These are phyloP conservation scores for Cantharis rustica DNA, from an alignment of 2,888 invertebrate species.

Conservation along the genomic window DNA sequence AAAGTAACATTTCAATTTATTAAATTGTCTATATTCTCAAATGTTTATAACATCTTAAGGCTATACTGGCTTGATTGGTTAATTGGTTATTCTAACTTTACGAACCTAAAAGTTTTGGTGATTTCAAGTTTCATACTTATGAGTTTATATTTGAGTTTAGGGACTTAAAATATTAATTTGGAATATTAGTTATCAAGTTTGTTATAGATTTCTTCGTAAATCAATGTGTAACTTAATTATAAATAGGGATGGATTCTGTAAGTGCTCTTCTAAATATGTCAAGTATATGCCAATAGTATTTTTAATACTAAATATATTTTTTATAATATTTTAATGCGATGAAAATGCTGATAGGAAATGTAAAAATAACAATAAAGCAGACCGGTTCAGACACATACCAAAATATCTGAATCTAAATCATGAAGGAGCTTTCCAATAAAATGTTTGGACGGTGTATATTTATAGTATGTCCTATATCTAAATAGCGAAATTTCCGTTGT, in stretches of 20 bases:
- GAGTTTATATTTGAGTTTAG: neutral
- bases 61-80: neutral
- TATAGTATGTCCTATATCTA: too few species aligned
- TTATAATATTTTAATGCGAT: neutral
- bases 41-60: neutral
- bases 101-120: neutral
- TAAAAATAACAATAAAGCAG: too few species aligned
- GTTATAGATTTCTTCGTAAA: neutral
- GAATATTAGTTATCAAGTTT: neutral
- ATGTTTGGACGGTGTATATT: too few species aligned
- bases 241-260: neutral
- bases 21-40: neutral
- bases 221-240: neutral
- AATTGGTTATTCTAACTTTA: neutral
- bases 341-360: too few species aligned
- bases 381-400: too few species aligned
- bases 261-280: neutral
- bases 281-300: neutral
- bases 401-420: too few species aligned
- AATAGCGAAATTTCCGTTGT: neutral
- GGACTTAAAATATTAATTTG: neutral
- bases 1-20: neutral
- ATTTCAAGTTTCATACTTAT: neutral
- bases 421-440: too few species aligned
- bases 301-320: neutral